Percentiles rank a stretch among this genome's conserved stretches.
These are phyloP conservation scores for Hyaena hyaena DNA, from an alignment of 2,113 vertebrate genomes.

Conservation along the genomic window DNA sequence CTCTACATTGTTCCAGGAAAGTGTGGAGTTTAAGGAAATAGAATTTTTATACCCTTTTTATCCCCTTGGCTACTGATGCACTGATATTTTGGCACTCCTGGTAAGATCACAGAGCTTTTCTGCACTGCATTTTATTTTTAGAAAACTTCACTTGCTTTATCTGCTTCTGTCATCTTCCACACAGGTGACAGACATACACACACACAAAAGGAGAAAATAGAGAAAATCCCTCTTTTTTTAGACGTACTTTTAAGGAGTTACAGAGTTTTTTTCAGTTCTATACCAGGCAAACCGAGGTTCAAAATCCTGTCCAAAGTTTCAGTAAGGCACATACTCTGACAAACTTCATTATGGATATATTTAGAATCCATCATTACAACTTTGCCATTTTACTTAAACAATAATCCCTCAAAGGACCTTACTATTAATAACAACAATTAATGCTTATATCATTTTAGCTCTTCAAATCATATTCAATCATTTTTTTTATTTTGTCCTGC, in stretches of 20 bases:
- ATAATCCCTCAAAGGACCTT: neutral
- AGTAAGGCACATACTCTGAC: neutral
- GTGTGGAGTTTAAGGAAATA: slow-evolving; percentile 77
- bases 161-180: slow-evolving; percentile 74
- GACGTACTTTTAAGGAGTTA: slow-evolving; percentile 31
- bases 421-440: neutral
- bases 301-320: slow-evolving; percentile 35
- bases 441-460: neutral
- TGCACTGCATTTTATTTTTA: slow-evolving; percentile 78
- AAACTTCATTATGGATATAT: neutral
- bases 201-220: neutral
- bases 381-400: neutral
- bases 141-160: slow-evolving; percentile 77
- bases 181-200: slow-evolving; percentile 72
- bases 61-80: slow-evolving; percentile 76
- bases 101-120: slow-evolving; percentile 69
- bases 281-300: neutral
- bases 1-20: slow-evolving; percentile 71
- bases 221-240: slow-evolving; percentile 48
- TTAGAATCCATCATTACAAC: neutral
- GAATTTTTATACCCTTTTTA: slow-evolving; percentile 78
- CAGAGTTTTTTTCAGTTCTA: slow-evolving; percentile 17
- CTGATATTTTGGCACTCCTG: slow-evolving; percentile 77
- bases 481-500: neutral
- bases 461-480: neutral